These are phyloP conservation scores for Pteropus rufus DNA, from an alignment of 2,797 vertebrate species.

Conservation along the genomic window DNA sequence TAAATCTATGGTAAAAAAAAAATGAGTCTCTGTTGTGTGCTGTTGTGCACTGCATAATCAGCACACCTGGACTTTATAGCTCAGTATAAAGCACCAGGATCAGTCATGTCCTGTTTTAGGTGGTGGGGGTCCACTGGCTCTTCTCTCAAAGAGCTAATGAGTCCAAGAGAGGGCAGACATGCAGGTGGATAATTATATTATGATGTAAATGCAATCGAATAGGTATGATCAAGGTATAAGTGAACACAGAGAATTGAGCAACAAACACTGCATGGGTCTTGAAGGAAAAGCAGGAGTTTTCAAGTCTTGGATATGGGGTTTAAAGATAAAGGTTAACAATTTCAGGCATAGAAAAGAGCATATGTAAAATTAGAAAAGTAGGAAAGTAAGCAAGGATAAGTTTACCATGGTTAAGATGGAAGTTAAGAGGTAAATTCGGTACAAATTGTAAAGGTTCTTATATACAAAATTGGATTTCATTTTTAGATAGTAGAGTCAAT, in stretches of 20 bases:
- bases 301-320: background rate
- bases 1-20: background rate
- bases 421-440: background rate
- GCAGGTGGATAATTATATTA: background rate
- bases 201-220: background rate
- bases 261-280: background rate
- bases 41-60: background rate
- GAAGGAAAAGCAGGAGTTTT: background rate
- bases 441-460: background rate
- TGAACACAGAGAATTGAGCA: background rate
- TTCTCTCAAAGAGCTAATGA: background rate
- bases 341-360: background rate
- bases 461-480: background rate
- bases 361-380: background rate
- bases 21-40: background rate
- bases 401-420: background rate
- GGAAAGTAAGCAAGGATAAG: background rate
- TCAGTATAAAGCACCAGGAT: background rate
- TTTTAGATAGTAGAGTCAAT: background rate
- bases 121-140: background rate
- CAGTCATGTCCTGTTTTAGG: background rate
- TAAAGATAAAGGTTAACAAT: background rate
- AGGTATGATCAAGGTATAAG: background rate
- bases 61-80: background rate
- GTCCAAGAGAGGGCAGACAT: background rate